These are phyloP conservation scores for Pentalonia nigronervosa DNA, from an alignment of 1,140 invertebrate species.

Conservation along the genomic window DNA sequence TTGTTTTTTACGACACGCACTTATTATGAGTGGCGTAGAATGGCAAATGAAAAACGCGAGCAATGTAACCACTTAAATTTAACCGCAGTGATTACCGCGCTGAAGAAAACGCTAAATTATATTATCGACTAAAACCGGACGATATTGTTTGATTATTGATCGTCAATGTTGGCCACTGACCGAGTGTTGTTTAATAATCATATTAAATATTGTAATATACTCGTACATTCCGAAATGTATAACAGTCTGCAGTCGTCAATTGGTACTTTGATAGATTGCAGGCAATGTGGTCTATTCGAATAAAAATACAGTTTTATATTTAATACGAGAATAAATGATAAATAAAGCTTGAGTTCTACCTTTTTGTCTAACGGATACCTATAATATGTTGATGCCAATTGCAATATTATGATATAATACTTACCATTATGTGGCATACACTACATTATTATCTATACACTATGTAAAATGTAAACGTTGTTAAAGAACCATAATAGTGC, in stretches of 20 bases:
- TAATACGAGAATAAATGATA: neutral
- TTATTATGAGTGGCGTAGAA: neutral
- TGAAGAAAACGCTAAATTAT: neutral
- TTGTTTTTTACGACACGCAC: conserved; percentile 12
- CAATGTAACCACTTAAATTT: neutral
- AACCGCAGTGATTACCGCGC: neutral
- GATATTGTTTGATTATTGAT: neutral
- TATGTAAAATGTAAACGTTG: too few relatives aligned
- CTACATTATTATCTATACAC: neutral
- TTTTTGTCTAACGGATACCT: neutral
- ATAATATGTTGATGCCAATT: too few relatives aligned
- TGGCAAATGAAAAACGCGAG: neutral
- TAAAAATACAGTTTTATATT: neutral
- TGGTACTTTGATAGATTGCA: neutral
- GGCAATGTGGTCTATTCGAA: neutral
- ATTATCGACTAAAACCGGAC: neutral
- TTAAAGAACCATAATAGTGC: too few relatives aligned
- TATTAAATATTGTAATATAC: conserved; percentile 2
- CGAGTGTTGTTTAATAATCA: neutral
- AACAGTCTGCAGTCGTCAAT: neutral
- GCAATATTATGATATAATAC: neutral
- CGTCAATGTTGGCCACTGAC: neutral
- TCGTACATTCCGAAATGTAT: neutral
- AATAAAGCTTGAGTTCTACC: neutral
- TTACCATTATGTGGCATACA: neutral